Conservation (phyloP, 2,797 vertebrate species). For the Platyrinchus mystaceus region DNA sequence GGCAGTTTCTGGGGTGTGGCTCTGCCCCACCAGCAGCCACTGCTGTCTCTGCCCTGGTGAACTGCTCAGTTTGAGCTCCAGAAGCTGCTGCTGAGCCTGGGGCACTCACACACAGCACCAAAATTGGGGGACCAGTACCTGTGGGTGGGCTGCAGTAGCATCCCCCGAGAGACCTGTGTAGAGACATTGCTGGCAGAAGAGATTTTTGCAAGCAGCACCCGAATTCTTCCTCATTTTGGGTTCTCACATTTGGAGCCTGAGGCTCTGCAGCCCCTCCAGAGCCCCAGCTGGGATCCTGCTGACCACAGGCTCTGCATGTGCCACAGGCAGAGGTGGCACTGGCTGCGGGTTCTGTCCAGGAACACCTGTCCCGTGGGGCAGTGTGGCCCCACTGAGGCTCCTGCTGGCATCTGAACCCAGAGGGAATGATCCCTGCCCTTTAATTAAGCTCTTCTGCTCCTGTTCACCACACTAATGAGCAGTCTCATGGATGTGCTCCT, state of each 20-base stretch:
- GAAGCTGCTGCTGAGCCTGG: neutral
- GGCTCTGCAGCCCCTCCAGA: neutral
- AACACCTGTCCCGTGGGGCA: neutral
- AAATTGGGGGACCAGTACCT: neutral
- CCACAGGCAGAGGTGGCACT: neutral
- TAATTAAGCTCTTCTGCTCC: constrained; percentile 3
- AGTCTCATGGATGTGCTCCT: neutral
- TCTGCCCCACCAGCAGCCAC: neutral
- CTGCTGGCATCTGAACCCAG: neutral
- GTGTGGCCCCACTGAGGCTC: fast-evolving
- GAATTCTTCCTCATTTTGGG: neutral
- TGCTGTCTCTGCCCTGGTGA: neutral
- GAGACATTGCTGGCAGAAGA: too few species aligned
- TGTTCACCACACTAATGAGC: neutral
- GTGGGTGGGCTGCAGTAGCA: neutral
- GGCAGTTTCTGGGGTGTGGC: neutral
- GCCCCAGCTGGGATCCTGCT: fast-evolving
- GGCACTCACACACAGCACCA: neutral
- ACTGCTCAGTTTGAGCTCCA: neutral
- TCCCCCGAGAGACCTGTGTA: neutral
- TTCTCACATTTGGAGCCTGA: neutral
- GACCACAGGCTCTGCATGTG: neutral
- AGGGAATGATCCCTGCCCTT: neutral
- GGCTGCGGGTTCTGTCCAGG: fast-evolving
- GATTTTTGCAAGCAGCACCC: too few species aligned